phyloP scores from a whole-genome alignment of 92 coral and sea anemone genomes.

The Porites evermanni region DNA sequence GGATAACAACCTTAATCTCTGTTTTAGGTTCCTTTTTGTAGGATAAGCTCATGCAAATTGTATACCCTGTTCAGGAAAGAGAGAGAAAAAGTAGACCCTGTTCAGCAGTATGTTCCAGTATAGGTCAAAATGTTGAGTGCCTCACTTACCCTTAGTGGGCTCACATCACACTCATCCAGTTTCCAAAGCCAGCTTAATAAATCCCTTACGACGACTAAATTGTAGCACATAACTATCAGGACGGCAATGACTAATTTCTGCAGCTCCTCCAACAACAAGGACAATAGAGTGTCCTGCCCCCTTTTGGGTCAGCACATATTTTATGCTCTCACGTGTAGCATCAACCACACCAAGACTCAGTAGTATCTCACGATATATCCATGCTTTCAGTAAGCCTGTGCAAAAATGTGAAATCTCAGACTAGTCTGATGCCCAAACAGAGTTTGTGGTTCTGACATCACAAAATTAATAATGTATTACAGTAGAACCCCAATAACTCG shows the following conservation, averaged over 20 bases:
- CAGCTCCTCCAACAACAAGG: slow-evolving; percentile 87
- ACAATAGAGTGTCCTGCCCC: slow-evolving; percentile 91
- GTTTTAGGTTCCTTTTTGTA: no score
- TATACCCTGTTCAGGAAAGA: no score
- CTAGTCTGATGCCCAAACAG: no score
- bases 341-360: slow-evolving; percentile 86
- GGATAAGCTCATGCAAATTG: no score
- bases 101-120: no score
- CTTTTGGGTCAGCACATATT: slow-evolving; percentile 69
- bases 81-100: no score
- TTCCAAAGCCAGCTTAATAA: slow-evolving; percentile 83
- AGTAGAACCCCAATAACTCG: no score
- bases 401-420: neutral
- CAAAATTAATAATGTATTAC: no score
- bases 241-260: slow-evolving; percentile 63
- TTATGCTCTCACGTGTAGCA: slow-evolving; percentile 78
- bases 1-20: no score
- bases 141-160: no score
- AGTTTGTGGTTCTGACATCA: neutral
- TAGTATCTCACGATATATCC: slow-evolving; percentile 83
- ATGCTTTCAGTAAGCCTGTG: slow-evolving; percentile 69
- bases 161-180: slow-evolving; percentile 70
- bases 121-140: no score
- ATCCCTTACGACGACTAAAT: slow-evolving; percentile 86
- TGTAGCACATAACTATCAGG: slow-evolving; percentile 76